Conservation (phyloP, 2,888 invertebrate species). For the Lypha dubia region DNA sequence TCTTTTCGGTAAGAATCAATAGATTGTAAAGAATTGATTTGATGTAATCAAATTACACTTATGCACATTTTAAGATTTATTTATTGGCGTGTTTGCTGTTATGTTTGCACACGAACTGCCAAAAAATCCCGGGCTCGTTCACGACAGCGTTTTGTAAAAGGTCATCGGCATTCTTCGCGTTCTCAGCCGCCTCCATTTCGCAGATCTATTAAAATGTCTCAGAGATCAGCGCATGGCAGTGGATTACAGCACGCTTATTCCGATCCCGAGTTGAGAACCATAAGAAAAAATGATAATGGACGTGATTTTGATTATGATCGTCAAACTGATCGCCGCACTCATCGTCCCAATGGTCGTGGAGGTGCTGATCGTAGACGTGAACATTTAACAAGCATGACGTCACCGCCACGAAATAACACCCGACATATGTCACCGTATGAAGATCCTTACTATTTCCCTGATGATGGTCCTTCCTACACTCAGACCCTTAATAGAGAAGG, state of each 20-base stretch:
- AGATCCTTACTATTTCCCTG: conserved; percentile 74
- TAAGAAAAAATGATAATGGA: conserved; percentile 76
- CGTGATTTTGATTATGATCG: conserved; percentile 78
- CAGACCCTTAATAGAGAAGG: conserved; percentile 78
- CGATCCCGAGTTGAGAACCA: conserved; percentile 87
- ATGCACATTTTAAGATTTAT: conserved; percentile 86
- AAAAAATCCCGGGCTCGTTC: conserved; percentile 83
- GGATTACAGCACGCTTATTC: conserved; percentile 87
- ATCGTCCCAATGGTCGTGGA: conserved; percentile 71
- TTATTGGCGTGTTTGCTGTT: conserved; percentile 97
- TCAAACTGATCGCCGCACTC: conserved; percentile 70
- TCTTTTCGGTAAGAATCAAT: conserved; percentile 87
- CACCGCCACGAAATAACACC: conserved; percentile 56
- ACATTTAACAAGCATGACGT: conserved; percentile 44
- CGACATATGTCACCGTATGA: conserved; percentile 75
- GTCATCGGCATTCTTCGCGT: conserved; percentile 79
- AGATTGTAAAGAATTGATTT: not conserved
- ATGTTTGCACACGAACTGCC: conserved; percentile 92
- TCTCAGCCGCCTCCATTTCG: conserved; percentile 84
- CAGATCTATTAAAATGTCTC: conserved; percentile 86
- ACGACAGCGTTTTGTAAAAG: conserved; percentile 76
- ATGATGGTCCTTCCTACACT: conserved; percentile 72
- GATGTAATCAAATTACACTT: not conserved
- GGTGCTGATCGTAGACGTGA: conserved; percentile 70
- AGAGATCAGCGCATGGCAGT: conserved; percentile 86